These are phyloP conservation scores for Acrossocheilus wenchowensis DNA, from an alignment of 2,797 vertebrate species.

Conservation along the genomic window DNA sequence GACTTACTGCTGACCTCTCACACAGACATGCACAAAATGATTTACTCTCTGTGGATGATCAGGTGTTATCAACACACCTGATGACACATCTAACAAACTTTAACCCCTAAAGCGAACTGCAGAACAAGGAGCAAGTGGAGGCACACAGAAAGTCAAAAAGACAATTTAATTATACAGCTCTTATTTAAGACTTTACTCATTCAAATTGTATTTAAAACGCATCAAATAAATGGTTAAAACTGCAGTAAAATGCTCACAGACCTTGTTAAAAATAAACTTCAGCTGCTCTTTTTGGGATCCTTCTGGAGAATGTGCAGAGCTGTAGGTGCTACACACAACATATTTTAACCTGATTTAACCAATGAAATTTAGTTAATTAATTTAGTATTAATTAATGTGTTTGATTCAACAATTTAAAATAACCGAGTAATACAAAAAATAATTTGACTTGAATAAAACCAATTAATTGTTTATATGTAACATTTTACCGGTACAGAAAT, in stretches of 20 bases:
- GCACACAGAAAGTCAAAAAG: constrained; percentile 5
- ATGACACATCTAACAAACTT: constrained; percentile 43
- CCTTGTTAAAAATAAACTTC: not conserved
- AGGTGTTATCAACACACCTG: constrained; percentile 23
- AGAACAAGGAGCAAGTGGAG: constrained; percentile 25
- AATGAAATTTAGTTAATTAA: too few species aligned
- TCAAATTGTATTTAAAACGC: not conserved
- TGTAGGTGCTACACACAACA: not conserved
- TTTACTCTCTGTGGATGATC: constrained; percentile 26
- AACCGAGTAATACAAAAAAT: too few species aligned
- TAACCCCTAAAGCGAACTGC: not conserved
- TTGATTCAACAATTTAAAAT: too few species aligned
- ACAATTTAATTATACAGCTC: not conserved
- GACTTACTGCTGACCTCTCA: constrained; percentile 24
- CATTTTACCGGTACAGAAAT: too few species aligned
- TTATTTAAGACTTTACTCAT: not conserved
- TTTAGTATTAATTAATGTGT: too few species aligned
- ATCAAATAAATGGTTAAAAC: not conserved
- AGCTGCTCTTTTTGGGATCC: not conserved
- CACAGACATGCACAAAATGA: constrained; percentile 18
- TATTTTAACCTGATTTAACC: not conserved
- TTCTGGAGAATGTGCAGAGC: not conserved
- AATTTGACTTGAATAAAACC: too few species aligned
- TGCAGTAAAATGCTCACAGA: not conserved
- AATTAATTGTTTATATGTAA: too few species aligned